Evolutionary conservation across 2,888 invertebrate species (phyloP), one percentile per base, ranked within the genome.

Genomic region (Drosophila acutilabella): DNA sequence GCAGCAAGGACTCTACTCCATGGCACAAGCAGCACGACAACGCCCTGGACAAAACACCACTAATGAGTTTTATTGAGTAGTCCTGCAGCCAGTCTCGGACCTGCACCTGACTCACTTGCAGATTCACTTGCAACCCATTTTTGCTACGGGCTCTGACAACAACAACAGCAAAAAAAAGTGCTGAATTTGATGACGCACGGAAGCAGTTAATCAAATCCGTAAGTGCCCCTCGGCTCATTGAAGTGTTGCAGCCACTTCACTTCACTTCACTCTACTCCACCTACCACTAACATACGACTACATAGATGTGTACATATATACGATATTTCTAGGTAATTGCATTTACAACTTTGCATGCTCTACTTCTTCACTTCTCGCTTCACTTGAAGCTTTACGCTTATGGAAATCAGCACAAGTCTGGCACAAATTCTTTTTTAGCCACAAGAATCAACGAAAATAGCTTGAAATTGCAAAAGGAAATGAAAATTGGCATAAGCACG

Each of bases 11-110:
- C 52, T 36, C 67, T 14, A 14, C 1, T 23, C 20, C 2, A 7
- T 16, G 30, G 16, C 36, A 20, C 36, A 44, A 41, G 53, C 23
- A 61, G 26, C 14, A 38, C 40, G 30, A 30, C 44, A 36, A 40
- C 42, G 56, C 16, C 58, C 56, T 40, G 74, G 80, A 89, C 80
- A 88, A 88, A 78, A 85, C 72, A 78, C 71, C 74, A 83, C 89
- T 89, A 88, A 88, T 89, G 88, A 90, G 88, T 89, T 88, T 88
- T 90, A 88, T 90, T 89, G 89, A 90, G 90, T 88, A 85, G 78
- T 71, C 80, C 64, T 38, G 13, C n/a, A 47, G n/a, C 48, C 38
- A 20, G 41, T 2, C n/a, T 8, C 16, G 16, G 26, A 10, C n/a
- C 38, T 26, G 52, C 41, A 53, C 54, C 54, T 44, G 33, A 36